Evolutionary conservation across 1,140 invertebrate species (phyloP), one percentile per base, ranked within the genome.

Genomic region (Mactra quadrangularis): DNA sequence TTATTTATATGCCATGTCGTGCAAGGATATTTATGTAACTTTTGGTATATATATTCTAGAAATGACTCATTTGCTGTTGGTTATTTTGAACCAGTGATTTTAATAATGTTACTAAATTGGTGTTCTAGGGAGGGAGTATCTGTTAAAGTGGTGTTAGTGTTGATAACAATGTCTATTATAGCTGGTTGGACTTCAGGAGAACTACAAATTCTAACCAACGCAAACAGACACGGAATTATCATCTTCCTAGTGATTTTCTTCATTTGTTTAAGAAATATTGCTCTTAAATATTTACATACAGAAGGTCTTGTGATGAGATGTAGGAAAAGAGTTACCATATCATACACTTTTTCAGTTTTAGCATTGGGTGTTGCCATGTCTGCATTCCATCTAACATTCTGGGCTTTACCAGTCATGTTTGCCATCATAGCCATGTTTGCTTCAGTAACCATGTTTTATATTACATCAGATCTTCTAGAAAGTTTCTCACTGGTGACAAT

Each of bases 381-480:
- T 19, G 57, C 70, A 27, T 62, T 76, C n/a, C 57, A 72, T 31
- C 64, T 81, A 11, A 45, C 71, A 1, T 50, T 62, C 22, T 85
- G 75, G 78, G 47, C 70, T 6, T 33, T 81, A 9, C 85, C 85
- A 4, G 33, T 76, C 22, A 41, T 84, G 68, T 86, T 79, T 66
- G 71, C 78, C 2, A 11, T 82, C 0, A 31, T 84, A 15, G 45
- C 85, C 0, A 82, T 78, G 75, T 57, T 71, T 33, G 66, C 83
- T 4, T 84, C 82, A 17, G 71, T 75, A 9, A 47, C 55, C 22
- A 50, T 64, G 68, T 17, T 78, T 41, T 84, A 82, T 38, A 41
- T 84, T 13, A 84, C 81, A 3, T 53, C 77, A 41, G 27, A 62
- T 1, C 22, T 86, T 13, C 60, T 86, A 17, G 77, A 82, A 38